Evolutionary conservation across 1,140 invertebrate species (phyloP), one percentile per base, ranked within the genome.

Genomic region (Drosophila funebris): DNA sequence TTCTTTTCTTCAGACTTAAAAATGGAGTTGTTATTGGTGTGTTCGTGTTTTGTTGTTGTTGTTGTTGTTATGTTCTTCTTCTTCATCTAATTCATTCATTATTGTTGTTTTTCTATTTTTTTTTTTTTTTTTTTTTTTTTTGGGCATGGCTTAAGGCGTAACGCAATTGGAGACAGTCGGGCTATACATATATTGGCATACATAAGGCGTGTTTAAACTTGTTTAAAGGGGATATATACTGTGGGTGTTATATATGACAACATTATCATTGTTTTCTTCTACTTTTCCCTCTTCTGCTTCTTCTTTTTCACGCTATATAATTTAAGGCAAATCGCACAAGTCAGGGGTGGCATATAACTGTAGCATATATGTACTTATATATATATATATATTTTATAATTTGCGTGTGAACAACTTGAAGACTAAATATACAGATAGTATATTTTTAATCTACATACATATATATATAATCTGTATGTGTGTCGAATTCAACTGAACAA

Each of bases 301-400:
- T 33, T 7, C 2, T 24, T 43, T 27, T 5, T 24, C 56, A 60
- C 18, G 53, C 36, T 82, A 77, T 78, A 75, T 56, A 8, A 44
- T 75, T 84, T 84, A 84, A 84, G 81, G 81, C 81, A 84, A 84
- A 73, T 84, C 76, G 76, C 80, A 70, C 76, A 80, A 85, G 64
- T 84, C 61, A 24, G 50, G 75, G 58, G 18, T 62, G 61, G 54
- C 36, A 66, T 53, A 22, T 62, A 54, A 37, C 64, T 68, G 22
- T 60, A 29, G 27, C 31, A 74, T 46, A 57, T 52, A 54, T 43
- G n/a, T n/a, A n/a, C n/a, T n/a, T n/a, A n/a, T n/a, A n/a, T 60
- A 57, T 8, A 13, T 27, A 46, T 66, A 57, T 33, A 46, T 67
- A 64, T 39, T 67, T 54, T 50, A 39, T 37, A 16, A 31, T 58